Evolutionary conservation across 1,140 invertebrate genomes (phyloP), one percentile per base, ranked within the genome.

Genomic region (Drosophila orena): DNA sequence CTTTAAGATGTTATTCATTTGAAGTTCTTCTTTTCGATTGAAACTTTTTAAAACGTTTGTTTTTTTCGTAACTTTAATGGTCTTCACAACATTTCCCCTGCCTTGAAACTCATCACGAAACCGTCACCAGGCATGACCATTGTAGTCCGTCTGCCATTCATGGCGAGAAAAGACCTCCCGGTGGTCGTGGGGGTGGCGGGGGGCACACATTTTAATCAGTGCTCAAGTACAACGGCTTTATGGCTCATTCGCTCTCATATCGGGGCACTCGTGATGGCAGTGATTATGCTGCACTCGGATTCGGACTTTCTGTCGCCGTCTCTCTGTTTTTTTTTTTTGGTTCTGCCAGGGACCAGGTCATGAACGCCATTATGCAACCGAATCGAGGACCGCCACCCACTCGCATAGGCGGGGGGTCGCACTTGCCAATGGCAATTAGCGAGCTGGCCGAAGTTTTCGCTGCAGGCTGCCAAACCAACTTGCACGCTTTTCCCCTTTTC

Each of bases 161-260:
- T 69, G 53, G 49, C 62, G 40, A 40, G 52, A n/a, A 56, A 30
- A 52, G 64, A 44, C 47, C 46, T 24, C 43, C 27, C 34, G 27
- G 50, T 35, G 65, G 27, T 35, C 35, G 10, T 20, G 22, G 43
- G 50, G 43, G 35, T 12, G 34, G 17, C 14, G n/a, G 54, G 72
- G 60, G 50, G 47, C 66, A 53, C 61, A 86, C 84, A 84, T 88
- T 89, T 89, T 89, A 89, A 89, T 89, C 84, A 89, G 75, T 68
- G 84, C 84, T 78, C 84, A 89, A 89, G 84, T 83, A 88, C 84
- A 81, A 68, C 64, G 70, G 72, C 84, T 59, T 60, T 54, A 74
- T 81, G 76, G 72, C 70, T 72, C 69, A 61, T 61, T 61, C 59
- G 37, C 53, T 61, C 52, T 53, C 52, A 60, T 34, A 60, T 57